Conservation (phyloP, 2,797 vertebrate species). For the Aeoliscus strigatus region DNA sequence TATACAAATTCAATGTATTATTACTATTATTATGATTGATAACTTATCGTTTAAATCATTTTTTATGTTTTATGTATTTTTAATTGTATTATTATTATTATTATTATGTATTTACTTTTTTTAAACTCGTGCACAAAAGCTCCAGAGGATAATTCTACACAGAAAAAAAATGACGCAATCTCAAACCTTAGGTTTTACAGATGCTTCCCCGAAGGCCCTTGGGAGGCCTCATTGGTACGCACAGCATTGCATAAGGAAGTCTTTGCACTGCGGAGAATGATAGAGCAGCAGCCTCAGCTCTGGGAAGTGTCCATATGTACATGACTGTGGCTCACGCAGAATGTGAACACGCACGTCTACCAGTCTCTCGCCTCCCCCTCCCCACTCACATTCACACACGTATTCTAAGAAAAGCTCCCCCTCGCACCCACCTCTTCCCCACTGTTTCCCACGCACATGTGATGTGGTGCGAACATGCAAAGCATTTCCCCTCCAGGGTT, state of each 20-base stretch:
- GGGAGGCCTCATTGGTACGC: constrained; percentile 33
- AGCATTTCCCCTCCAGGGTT: constrained; percentile 46
- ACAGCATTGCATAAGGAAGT: constrained; percentile 43
- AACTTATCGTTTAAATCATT: too few species aligned
- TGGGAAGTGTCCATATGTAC: constrained; percentile 59
- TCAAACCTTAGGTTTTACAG: constrained; percentile 26
- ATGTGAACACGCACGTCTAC: constrained; percentile 21
- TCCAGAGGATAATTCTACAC: neutral
- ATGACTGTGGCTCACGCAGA: constrained; percentile 43
- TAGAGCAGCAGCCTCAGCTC: constrained; percentile 32
- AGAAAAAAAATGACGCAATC: constrained; percentile 14
- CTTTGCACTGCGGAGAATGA: constrained; percentile 33
- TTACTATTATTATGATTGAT: too few species aligned
- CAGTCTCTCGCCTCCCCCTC: neutral
- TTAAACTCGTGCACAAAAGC: too few species aligned
- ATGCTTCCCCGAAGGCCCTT: constrained; percentile 13
- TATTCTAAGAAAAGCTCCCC: constrained; percentile 43
- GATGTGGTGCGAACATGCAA: constrained; percentile 51
- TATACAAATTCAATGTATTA: too few species aligned
- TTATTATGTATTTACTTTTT: too few species aligned
- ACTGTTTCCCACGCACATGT: constrained; percentile 38
- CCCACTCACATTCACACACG: neutral
- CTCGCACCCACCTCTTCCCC: constrained; percentile 16
- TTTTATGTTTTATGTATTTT: too few species aligned
- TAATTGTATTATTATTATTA: too few species aligned